Evolutionary conservation across 2,888 invertebrate species (phyloP), one percentile per base, ranked within the genome.

Genomic region (Slavum lentiscoides): DNA sequence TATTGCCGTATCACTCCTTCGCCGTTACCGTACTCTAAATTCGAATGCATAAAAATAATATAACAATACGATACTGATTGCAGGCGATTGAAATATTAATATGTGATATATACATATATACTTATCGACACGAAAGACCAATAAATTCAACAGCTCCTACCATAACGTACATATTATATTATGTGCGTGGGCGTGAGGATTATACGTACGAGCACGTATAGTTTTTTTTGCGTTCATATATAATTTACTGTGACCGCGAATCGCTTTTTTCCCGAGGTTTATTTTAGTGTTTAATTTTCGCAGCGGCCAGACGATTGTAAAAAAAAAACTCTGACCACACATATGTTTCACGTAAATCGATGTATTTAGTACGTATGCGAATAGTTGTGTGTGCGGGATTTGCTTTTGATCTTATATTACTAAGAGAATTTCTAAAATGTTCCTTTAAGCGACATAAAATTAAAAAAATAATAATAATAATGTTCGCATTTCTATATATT

Each of bases 261-360:
- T 55, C 19, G 17, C 19, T 74, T 21, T 1, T 74, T 74, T 58
- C n/a, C n/a, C n/a, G 66, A 74, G 7, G 39, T 19, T 61, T 39
- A n/a, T 75, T 67, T 21, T 39, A 39, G 15, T 37, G 19, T 15
- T 55, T 64, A 6, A 55, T 23, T 74, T 72, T 74, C 15, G 55
- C 17, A 37, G 21, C 4, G 8, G 5, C 30, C 17, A 21, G 39
- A 66, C 39, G 8, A 21, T 64, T 21, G 55, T 64, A 67, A 4
- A 58, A 23, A 58, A 72, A 9, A 53, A 30, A 30, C 30, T 30
- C 2, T 58, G 23, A 23, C 39, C 43, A 39, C 30, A 30, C 4
- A 30, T 75, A 43, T 66, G 21, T 66, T 55, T 23, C 23, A 13
- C 23, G 6, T 58, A 39, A 58, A 17, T 13, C 19, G 55, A 74